phyloP scores from a whole-genome alignment of 1,140 invertebrate genomes.

The Heliconius nattereri region DNA sequence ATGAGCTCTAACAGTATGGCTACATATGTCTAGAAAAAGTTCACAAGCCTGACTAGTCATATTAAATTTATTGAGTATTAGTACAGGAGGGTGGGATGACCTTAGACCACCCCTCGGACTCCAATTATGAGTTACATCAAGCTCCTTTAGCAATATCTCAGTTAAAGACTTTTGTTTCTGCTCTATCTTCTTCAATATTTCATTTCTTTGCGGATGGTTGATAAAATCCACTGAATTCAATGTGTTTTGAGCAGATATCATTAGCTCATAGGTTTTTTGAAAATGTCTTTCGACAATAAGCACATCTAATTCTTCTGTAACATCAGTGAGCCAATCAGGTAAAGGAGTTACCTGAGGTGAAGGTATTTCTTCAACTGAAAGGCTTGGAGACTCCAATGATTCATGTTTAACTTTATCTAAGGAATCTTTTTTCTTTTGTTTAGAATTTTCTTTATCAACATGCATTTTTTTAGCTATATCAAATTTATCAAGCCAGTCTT shows the following conservation, averaged over 20 bases:
- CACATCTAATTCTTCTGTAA: slow-evolving; percentile 97
- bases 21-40: slow-evolving; percentile 92
- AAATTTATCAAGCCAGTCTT: slow-evolving; percentile 97
- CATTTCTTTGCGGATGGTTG: slow-evolving; percentile 64
- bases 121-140: slow-evolving; percentile 93
- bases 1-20: slow-evolving; percentile 90
- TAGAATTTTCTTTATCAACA: slow-evolving; percentile 85
- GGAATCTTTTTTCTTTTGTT: slow-evolving; percentile 81
- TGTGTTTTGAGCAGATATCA: slow-evolving; percentile 83
- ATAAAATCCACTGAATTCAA: slow-evolving; percentile 75
- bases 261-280: slow-evolving; percentile 94
- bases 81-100: slow-evolving; percentile 91
- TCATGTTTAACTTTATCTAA: slow-evolving; percentile 71
- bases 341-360: slow-evolving; percentile 82
- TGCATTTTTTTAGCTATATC: slow-evolving; percentile 94
- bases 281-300: slow-evolving; percentile 98
- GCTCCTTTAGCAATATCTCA: slow-evolving; percentile 92
- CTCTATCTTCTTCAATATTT: slow-evolving; percentile 83
- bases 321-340: slow-evolving; percentile 95
- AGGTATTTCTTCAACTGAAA: slow-evolving; percentile 78
- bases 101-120: slow-evolving; percentile 96
- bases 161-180: slow-evolving; percentile 89
- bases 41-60: slow-evolving; percentile 91
- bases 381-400: slow-evolving; percentile 73
- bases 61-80: slow-evolving; percentile 92